Evolutionary conservation across 2,888 invertebrate genomes (phyloP).

Genomic region (Lasioglossum pauxillum): DNA sequence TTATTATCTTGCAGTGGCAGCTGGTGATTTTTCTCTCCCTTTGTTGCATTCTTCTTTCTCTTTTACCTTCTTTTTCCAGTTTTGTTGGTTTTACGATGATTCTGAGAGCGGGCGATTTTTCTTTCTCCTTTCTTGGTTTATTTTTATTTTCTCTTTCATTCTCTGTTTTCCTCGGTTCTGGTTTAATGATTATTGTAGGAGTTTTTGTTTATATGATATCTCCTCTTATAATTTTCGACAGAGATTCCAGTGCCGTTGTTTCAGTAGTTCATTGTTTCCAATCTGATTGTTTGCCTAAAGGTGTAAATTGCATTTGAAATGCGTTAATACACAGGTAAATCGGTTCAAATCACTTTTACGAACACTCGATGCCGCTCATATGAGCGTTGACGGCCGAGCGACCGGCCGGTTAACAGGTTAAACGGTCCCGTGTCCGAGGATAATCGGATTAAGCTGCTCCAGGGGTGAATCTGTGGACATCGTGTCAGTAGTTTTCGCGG

Average conservation of each 20-base stretch:
- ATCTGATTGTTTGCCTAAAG: neutral
- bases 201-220: too few species aligned
- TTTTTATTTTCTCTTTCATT: too few species aligned
- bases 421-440: conserved; percentile 3
- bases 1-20: neutral
- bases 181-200: too few species aligned
- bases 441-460: conserved; percentile 3
- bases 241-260: too few species aligned
- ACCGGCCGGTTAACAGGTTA: neutral
- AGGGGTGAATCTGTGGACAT: neutral
- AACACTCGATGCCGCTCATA: neutral
- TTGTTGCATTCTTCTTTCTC: too few species aligned
- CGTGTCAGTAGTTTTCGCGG: neutral
- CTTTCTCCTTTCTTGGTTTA: too few species aligned
- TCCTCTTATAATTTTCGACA: too few species aligned
- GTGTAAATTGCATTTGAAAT: too few species aligned
- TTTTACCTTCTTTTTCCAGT: neutral
- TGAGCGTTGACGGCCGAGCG: neutral
- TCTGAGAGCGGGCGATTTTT: too few species aligned
- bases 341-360: neutral
- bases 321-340: neutral
- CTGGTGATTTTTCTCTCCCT: neutral
- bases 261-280: too few species aligned
- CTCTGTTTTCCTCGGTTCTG: too few species aligned
- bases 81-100: too few species aligned